Evolutionary conservation across 2,797 vertebrate genomes (phyloP), one percentile per base, ranked within the genome.

Genomic region (Lithobates pipiens): DNA sequence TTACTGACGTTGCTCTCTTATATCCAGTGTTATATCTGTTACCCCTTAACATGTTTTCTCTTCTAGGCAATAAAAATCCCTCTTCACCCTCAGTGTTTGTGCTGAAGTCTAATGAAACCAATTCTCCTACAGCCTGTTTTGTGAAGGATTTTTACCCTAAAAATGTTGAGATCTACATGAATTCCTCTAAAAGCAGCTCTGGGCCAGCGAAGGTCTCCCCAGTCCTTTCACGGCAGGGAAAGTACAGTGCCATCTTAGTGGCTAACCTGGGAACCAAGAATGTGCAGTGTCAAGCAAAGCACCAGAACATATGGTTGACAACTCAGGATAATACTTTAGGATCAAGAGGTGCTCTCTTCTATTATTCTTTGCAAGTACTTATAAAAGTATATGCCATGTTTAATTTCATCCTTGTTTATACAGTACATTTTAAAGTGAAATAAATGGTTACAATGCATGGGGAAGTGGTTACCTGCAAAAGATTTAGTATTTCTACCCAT

Each of bases 71-170:
- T 6, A 91, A 90, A 50, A 2, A 76, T 39, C 1, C 27, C 71
- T 67, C 77, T 72, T 83, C 16, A 5, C 92, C 92, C 69, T 90
- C 86, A 0, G 88, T 93, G 70, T 91, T 90, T 23, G 32, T 91
- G 50, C 89, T 93, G 89, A 91, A 69, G 89, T 84, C 90, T 54
- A 71, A 27, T 15, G 61, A 0, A 0, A 90, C 91, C 76, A 83
- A 74, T 32, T 88, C 88, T 1, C 79, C 85, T 0, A 89, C 90
- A 7, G 90, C 90, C 65, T 93, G 92, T 63, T 82, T 93, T 81
- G 90, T 86, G 46, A 90, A 91, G n/a, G 88, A 93, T 70, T 92
- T 93, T 89, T 91, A 91, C 27, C 91, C 92, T 23, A 92, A 89
- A 54, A 2, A 73, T 2, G 77, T 92, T n/a, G 13, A 82, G 2